phyloP scores from a whole-genome alignment of 2,797 vertebrate species.

The Molothrus aeneus region DNA sequence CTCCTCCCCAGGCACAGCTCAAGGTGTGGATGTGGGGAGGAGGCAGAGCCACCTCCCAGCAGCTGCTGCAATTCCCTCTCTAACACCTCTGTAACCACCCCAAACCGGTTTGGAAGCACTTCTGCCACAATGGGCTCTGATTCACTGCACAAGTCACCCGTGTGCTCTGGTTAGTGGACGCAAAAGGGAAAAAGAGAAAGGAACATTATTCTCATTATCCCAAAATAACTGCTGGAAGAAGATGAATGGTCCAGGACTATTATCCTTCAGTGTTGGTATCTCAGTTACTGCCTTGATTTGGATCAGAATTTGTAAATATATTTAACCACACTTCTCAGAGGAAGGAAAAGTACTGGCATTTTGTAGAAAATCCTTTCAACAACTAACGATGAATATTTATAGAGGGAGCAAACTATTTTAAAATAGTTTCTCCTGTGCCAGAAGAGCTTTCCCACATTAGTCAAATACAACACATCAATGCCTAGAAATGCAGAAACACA shows the following conservation, averaged over 20 bases:
- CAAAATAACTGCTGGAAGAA: not conserved
- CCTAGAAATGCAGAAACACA: not conserved
- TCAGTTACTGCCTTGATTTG: not conserved
- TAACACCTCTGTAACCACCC: not conserved
- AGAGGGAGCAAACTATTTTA: not conserved
- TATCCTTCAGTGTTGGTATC: not conserved
- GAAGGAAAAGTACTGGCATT: not conserved
- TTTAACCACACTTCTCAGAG: not conserved
- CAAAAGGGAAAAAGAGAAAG: not conserved
- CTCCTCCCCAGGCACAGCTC: not conserved
- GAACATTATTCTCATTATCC: not conserved
- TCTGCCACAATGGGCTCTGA: not conserved
- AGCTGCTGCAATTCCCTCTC: not conserved
- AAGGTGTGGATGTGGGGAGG: not conserved
- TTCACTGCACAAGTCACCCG: not conserved
- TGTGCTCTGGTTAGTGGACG: not conserved
- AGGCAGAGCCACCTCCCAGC: not conserved
- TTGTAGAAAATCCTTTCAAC: not conserved
- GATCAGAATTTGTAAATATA: not conserved
- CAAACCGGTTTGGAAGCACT: not conserved
- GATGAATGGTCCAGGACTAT: not conserved
- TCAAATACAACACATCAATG: not conserved
- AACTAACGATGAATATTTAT: not conserved
- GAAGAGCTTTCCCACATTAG: not conserved
- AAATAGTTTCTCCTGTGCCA: not conserved